Evolutionary conservation across 1,140 invertebrate genomes (phyloP).

Genomic region (Aphelinus atriplicis): DNA sequence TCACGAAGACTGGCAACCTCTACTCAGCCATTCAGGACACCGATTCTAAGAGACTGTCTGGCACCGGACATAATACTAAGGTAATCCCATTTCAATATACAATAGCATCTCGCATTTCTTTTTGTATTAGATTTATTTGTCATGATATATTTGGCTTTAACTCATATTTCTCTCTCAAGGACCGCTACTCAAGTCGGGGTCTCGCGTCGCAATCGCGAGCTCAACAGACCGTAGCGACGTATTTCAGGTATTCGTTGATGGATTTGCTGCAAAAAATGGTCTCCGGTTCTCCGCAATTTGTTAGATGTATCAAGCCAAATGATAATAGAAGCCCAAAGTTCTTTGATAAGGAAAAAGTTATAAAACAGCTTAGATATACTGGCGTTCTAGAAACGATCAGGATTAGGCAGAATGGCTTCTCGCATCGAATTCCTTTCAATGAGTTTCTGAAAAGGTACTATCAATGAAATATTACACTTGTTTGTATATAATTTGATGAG

Average conservation of each 20-base stretch:
- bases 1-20: conserved; percentile 83
- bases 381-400: conserved; percentile 85
- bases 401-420: conserved; percentile 84
- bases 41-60: conserved; percentile 60
- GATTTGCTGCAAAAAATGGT: conserved; percentile 88
- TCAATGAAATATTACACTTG: background rate
- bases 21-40: conserved; percentile 71
- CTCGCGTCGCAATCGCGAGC: conserved; percentile 83
- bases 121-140: background rate
- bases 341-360: conserved; percentile 79
- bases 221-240: conserved; percentile 86
- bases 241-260: conserved; percentile 86
- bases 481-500: background rate
- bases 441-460: conserved; percentile 82
- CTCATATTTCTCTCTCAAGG: conserved; percentile 46
- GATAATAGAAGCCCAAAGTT: conserved; percentile 74
- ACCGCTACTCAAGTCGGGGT: conserved; percentile 70
- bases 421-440: conserved; percentile 79
- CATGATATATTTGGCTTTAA: background rate
- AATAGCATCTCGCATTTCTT: conserved; percentile 1
- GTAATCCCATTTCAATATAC: conserved; percentile 43
- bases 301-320: conserved; percentile 87
- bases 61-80: conserved; percentile 58
- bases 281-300: conserved; percentile 81
- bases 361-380: conserved; percentile 81